Conservation (phyloP, 2,888 invertebrate species). For the Ecliptopera silaceata region DNA sequence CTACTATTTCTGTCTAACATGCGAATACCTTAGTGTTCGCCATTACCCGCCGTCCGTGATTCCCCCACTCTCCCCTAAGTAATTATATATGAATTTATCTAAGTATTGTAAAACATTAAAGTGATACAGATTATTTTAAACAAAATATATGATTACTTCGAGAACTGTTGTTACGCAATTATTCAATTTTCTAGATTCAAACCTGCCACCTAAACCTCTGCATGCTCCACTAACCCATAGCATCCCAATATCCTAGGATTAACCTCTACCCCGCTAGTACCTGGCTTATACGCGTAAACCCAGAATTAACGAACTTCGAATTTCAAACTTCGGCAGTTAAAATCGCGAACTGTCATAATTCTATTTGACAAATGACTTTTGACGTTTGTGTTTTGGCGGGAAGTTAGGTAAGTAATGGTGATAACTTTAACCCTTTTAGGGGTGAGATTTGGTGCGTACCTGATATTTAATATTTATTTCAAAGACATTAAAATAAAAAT, state of each 20-base stretch:
- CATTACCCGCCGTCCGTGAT: no score
- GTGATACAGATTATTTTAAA: no score
- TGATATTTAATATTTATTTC: neutral
- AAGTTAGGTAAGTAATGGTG: slow-evolving; percentile 23
- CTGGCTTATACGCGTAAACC: slow-evolving; percentile 14
- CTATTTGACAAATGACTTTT: slow-evolving; percentile 32
- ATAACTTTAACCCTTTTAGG: slow-evolving; percentile 18
- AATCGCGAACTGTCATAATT: slow-evolving; percentile 36
- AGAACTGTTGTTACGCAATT: no score
- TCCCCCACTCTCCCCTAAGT: no score
- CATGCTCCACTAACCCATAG: neutral
- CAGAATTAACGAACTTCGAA: slow-evolving; percentile 25
- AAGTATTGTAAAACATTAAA: no score
- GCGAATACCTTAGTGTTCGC: no score
- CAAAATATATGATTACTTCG: no score
- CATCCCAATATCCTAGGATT: neutral
- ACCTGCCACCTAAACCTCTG: neutral
- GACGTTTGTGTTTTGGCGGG: slow-evolving; percentile 31
- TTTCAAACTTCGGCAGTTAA: slow-evolving; percentile 31
- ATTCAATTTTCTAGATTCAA: no score
- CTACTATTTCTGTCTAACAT: no score
- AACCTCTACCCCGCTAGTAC: neutral
- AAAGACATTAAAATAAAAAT: no score
- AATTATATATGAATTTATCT: no score
- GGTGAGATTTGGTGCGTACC: neutral